Evolutionary conservation across 2,888 invertebrate genomes (phyloP).

Genomic region (Argyra leucocephala): DNA sequence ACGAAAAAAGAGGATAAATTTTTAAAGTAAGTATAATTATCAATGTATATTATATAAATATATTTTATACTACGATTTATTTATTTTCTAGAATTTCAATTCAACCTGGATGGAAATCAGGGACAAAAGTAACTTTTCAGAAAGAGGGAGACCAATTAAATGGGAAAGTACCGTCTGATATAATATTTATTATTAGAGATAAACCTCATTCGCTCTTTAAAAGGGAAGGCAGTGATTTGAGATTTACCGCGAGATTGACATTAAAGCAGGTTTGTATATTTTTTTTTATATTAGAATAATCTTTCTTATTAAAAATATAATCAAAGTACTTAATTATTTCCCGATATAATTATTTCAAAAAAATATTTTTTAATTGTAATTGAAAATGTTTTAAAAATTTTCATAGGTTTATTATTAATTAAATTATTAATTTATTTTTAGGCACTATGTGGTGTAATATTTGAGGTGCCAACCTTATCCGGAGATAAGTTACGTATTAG

Average conservation of each 20-base stretch:
- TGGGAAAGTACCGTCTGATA: slow-evolving; percentile 91
- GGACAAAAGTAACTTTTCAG: slow-evolving; percentile 96
- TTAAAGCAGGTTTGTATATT: slow-evolving; percentile 68
- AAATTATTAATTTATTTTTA: slow-evolving; percentile 47
- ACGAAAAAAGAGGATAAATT: slow-evolving; percentile 90
- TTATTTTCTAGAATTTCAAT: slow-evolving; percentile 50
- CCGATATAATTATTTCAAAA: too few relatives aligned
- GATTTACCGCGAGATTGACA: slow-evolving; percentile 78
- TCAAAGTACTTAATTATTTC: too few relatives aligned
- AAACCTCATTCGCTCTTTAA: slow-evolving; percentile 86
- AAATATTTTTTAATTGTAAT: background rate
- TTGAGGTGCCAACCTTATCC: slow-evolving; percentile 84
- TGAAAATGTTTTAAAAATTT: background rate
- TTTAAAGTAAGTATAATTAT: slow-evolving; percentile 57
- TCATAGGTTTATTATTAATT: background rate
- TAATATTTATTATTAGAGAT: slow-evolving; percentile 93
- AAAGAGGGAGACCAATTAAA: slow-evolving; percentile 92
- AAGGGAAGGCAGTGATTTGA: slow-evolving; percentile 87
- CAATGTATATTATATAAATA: background rate
- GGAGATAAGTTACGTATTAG: slow-evolving; percentile 77
- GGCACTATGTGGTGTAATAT: slow-evolving; percentile 84
- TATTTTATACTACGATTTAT: background rate
- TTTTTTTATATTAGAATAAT: background rate
- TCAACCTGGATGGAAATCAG: slow-evolving; percentile 97
- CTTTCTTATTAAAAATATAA: too few relatives aligned